Evolutionary conservation across 2,113 vertebrate species (phyloP).

Genomic region (Chroicocephalus ridibundus): DNA sequence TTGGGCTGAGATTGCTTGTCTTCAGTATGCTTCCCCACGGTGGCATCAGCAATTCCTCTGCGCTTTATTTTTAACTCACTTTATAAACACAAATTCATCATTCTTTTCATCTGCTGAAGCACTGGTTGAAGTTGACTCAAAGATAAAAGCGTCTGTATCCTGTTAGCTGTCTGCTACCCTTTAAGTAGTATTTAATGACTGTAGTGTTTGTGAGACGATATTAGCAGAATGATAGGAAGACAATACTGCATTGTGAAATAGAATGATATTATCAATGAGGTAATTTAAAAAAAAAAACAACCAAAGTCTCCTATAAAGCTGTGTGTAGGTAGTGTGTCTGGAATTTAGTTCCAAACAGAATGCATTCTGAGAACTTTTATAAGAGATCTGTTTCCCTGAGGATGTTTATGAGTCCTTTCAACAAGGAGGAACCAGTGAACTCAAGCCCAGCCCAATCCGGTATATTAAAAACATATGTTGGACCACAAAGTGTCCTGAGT

Average conservation of each 20-base stretch:
- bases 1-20: background rate
- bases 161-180: background rate
- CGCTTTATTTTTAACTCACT: background rate
- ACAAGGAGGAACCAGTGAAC: background rate
- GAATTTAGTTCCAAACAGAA: background rate
- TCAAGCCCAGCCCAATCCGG: background rate
- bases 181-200: constrained; percentile 12
- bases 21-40: background rate
- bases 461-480: background rate
- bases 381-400: background rate
- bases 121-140: background rate
- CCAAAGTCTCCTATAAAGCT: background rate
- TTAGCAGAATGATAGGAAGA: background rate
- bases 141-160: constrained; percentile 26
- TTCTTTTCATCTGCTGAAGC: background rate
- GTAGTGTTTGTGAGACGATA: constrained; percentile 4
- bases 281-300: background rate
- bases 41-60: background rate
- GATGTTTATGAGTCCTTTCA: constrained; percentile 18
- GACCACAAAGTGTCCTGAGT: background rate
- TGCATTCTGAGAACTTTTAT: background rate
- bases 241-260: background rate
- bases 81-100: constrained; percentile 25
- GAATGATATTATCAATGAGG: background rate
- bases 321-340: background rate